Evolutionary conservation across 2,888 invertebrate genomes (phyloP).

Genomic region (Apotomis capreana): DNA sequence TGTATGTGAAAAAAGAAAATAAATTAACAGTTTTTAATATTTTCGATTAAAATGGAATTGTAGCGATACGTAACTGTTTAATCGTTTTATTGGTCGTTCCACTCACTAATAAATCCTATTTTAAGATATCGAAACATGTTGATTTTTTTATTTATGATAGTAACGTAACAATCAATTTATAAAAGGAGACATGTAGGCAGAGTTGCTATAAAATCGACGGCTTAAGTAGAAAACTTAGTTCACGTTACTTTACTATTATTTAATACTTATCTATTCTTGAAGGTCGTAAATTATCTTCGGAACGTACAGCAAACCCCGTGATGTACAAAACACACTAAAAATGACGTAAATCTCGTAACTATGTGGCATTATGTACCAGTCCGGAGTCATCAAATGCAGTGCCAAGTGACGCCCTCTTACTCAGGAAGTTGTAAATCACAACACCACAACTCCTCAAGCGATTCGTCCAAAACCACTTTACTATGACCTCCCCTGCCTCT

Average conservation of each 20-base stretch:
- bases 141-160: neutral
- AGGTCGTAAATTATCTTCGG: constrained; percentile 25
- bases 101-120: neutral
- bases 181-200: neutral
- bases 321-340: constrained; percentile 38
- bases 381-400: constrained; percentile 60
- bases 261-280: constrained; percentile 29
- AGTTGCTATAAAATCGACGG: neutral
- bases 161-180: neutral
- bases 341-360: constrained; percentile 36
- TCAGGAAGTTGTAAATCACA: constrained; percentile 80
- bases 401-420: constrained; percentile 59
- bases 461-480: constrained; percentile 60
- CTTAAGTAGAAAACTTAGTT: neutral
- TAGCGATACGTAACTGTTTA: neutral
- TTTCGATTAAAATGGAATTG: neutral
- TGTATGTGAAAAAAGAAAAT: neutral
- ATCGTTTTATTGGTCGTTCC: neutral
- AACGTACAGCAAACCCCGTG: constrained; percentile 12
- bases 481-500: constrained; percentile 50
- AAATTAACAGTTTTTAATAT: neutral
- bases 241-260: constrained; percentile 3
- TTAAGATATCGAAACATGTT: neutral
- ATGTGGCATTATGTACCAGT: constrained; percentile 36
- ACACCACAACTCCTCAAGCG: constrained; percentile 61